A percentile compares a stretch with the other conserved stretches of the same genome.
Evolutionary conservation across 1,140 invertebrate species (phyloP).

Genomic region (Aphaenogaster floridana): DNA sequence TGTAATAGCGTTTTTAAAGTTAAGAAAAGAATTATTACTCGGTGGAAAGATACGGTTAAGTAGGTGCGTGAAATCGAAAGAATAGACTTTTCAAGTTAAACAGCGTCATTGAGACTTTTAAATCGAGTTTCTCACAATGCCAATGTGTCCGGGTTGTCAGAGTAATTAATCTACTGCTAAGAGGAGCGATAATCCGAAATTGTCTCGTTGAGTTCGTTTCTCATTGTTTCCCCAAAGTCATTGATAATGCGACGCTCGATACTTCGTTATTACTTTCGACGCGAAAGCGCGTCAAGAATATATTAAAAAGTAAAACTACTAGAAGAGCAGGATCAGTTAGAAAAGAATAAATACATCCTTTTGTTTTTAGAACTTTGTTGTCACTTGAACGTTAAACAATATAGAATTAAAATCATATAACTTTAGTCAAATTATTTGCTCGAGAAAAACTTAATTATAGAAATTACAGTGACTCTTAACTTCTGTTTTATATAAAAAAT

Average conservation of each 20-base stretch:
- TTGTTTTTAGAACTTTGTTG: not conserved
- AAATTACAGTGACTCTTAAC: not conserved
- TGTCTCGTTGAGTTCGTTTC: not conserved
- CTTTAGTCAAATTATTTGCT: not conserved
- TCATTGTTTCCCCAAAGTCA: constrained; percentile 1
- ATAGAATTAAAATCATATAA: not conserved
- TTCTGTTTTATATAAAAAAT: not conserved
- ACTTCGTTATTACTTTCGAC: constrained; percentile 12
- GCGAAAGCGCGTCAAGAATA: not conserved
- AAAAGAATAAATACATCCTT: constrained; percentile 1
- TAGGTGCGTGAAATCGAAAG: not conserved
- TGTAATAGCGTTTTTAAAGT: not conserved
- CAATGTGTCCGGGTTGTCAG: not conserved
- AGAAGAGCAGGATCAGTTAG: not conserved
- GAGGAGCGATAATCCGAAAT: not conserved
- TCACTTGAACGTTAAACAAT: not conserved
- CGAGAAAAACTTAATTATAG: not conserved
- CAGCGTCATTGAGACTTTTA: constrained; percentile 1
- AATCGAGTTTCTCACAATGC: constrained; percentile 16
- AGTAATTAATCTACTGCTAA: constrained; percentile 33
- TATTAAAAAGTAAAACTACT: constrained; percentile 15
- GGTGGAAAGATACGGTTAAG: not conserved
- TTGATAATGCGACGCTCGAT: constrained; percentile 10
- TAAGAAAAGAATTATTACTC: not conserved
- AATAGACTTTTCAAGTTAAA: constrained; percentile 12